These are phyloP conservation scores for Lagocephalus sceleratus DNA, from an alignment of 2,797 vertebrate species.

Conservation along the genomic window DNA sequence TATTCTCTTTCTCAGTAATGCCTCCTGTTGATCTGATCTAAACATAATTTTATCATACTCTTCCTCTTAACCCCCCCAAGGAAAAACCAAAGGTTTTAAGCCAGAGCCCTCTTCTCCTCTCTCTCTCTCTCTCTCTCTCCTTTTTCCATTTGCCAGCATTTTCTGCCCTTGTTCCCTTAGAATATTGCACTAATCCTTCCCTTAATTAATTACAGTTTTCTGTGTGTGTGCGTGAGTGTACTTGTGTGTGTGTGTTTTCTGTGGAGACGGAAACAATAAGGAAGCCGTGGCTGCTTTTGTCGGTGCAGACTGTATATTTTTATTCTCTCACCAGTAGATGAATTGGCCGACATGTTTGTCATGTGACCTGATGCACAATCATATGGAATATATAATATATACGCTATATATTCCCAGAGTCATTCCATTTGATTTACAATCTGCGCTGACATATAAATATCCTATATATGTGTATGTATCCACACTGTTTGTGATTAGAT, in stretches of 20 bases:
- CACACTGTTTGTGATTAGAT: constrained; percentile 56
- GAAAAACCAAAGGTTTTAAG: constrained; percentile 73
- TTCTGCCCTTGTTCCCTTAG: constrained; percentile 41
- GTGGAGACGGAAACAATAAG: constrained; percentile 41
- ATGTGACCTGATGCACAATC: constrained; percentile 46
- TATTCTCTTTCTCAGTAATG: background rate
- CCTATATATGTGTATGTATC: constrained; percentile 40
- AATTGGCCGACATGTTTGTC: constrained; percentile 29
- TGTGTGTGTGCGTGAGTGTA: constrained; percentile 27
- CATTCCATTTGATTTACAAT: constrained; percentile 52
- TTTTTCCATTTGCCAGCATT: constrained; percentile 31
- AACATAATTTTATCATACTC: background rate
- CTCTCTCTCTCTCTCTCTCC: constrained; percentile 3
- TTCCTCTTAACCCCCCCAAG: constrained; percentile 11
- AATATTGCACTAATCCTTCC: constrained; percentile 78
- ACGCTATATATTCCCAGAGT: constrained; percentile 35
- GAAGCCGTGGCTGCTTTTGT: constrained; percentile 52
- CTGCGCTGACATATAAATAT: constrained; percentile 48
- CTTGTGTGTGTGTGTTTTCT: constrained; percentile 36
- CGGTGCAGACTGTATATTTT: constrained; percentile 50
- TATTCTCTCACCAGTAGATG: constrained; percentile 34
- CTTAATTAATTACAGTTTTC: constrained; percentile 38
- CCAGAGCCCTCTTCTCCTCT: constrained; percentile 37
- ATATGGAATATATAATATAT: constrained; percentile 30
- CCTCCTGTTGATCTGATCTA: background rate